A percentile compares a stretch with the other conserved stretches of the same genome.
Evolutionary conservation across 2,888 invertebrate species (phyloP).

Genomic region (Lasioglossum lativentre): DNA sequence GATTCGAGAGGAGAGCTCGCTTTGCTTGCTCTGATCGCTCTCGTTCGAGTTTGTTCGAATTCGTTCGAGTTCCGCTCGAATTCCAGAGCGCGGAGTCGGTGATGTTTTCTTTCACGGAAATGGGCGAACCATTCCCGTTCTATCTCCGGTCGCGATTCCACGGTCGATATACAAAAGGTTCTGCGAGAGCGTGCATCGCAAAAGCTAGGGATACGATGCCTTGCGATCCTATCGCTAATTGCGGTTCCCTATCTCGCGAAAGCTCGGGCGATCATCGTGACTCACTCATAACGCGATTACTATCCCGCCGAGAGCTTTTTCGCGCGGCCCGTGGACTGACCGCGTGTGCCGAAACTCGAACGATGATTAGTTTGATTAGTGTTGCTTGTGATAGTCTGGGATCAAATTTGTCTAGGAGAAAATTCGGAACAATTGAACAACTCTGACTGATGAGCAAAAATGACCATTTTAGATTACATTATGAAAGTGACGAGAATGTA

Average conservation of each 20-base stretch:
- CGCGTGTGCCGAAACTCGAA: background rate
- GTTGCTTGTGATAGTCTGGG: too few relatives aligned
- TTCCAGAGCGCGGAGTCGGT: constrained; percentile 16
- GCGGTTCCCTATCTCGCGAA: constrained; percentile 58
- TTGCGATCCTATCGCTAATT: constrained; percentile 67
- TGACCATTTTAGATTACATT: too few relatives aligned
- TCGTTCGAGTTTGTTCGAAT: background rate
- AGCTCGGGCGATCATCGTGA: constrained; percentile 62
- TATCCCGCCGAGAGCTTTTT: background rate
- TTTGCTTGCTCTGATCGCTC: background rate
- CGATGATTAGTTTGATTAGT: too few relatives aligned
- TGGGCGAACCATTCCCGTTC: background rate
- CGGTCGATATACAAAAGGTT: constrained; percentile 39
- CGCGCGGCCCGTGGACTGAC: background rate
- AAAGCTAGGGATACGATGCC: constrained; percentile 39
- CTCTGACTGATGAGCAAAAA: too few relatives aligned
- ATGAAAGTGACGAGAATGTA: too few relatives aligned
- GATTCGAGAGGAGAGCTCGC: background rate
- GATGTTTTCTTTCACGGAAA: background rate
- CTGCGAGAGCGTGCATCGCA: constrained; percentile 51
- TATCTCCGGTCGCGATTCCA: constrained; percentile 35
- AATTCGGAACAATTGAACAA: too few relatives aligned
- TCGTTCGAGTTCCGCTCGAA: background rate
- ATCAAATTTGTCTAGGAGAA: too few relatives aligned
- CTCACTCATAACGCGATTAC: constrained; percentile 59